These are phyloP conservation scores for Calypte anna DNA, from an alignment of 2,113 vertebrate genomes.

Conservation along the genomic window DNA sequence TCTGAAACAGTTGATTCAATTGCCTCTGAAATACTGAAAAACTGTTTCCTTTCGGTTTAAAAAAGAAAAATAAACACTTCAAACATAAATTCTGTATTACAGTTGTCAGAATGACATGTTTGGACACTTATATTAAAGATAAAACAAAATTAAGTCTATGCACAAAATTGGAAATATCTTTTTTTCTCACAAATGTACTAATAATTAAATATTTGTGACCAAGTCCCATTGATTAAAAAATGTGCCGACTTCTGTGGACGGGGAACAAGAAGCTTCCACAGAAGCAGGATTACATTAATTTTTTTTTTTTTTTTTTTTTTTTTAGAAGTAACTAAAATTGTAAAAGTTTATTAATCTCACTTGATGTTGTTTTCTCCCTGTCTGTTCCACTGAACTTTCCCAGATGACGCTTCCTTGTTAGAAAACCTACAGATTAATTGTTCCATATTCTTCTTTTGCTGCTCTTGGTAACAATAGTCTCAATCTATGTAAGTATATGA, in stretches of 20 bases:
- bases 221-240: background rate
- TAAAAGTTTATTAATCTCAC: background rate
- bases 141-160: background rate
- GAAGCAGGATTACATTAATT: background rate
- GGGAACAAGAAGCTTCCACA: background rate
- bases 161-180: rapidly evolving
- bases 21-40: background rate
- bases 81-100: background rate
- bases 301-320: rapidly evolving
- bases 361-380: background rate
- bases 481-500: background rate
- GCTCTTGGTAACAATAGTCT: background rate
- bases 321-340: rapidly evolving
- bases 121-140: background rate
- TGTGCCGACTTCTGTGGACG: rapidly evolving
- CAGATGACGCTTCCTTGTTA: background rate
- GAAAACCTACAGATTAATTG: background rate
- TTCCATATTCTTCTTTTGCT: background rate
- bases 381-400: background rate
- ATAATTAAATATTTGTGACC: background rate
- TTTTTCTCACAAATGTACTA: background rate
- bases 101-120: background rate
- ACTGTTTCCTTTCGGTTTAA: background rate
- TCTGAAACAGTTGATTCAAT: background rate
- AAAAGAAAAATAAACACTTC: background rate